phyloP scores from a whole-genome alignment of 2,797 vertebrate genomes.

The Sebastes hubbsi region DNA sequence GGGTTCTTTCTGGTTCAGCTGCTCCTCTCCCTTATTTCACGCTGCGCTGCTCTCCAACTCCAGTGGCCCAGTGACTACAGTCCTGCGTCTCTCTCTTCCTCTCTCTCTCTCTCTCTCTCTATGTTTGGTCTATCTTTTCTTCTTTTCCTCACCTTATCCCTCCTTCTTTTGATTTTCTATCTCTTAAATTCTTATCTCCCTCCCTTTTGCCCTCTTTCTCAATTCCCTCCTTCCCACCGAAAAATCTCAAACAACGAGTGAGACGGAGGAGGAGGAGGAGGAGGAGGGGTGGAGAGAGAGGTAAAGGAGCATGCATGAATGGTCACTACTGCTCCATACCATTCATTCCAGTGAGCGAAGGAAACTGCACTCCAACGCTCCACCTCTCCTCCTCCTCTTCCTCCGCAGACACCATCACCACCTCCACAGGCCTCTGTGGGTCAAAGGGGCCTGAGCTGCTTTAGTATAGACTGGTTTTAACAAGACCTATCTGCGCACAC shows the following conservation, averaged over 20 bases:
- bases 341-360: slow-evolving; percentile 81
- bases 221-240: neutral
- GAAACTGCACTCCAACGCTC: slow-evolving; percentile 56
- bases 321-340: slow-evolving; percentile 81
- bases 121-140: neutral
- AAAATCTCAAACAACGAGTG: slow-evolving; percentile 40
- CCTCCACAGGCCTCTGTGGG: slow-evolving; percentile 58
- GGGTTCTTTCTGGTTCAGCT: slow-evolving; percentile 85
- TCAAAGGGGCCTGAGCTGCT: slow-evolving; percentile 48
- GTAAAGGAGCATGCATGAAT: slow-evolving; percentile 80
- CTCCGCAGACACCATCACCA: slow-evolving; percentile 45
- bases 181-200: neutral
- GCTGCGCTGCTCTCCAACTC: slow-evolving; percentile 83
- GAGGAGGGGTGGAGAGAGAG: slow-evolving; percentile 34
- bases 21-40: slow-evolving; percentile 85
- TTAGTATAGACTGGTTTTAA: slow-evolving; percentile 31
- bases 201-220: neutral
- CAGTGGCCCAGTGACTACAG: slow-evolving; percentile 74
- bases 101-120: neutral
- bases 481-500: slow-evolving; percentile 17
- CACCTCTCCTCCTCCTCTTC: slow-evolving; percentile 46
- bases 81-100: slow-evolving; percentile 55
- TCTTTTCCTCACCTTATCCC: neutral
- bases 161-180: neutral
- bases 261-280: neutral